A percentile compares a stretch with the other conserved stretches of the same genome.
Evolutionary conservation across 2,797 vertebrate genomes (phyloP).

Genomic region (Cyprinodon diabolis): DNA sequence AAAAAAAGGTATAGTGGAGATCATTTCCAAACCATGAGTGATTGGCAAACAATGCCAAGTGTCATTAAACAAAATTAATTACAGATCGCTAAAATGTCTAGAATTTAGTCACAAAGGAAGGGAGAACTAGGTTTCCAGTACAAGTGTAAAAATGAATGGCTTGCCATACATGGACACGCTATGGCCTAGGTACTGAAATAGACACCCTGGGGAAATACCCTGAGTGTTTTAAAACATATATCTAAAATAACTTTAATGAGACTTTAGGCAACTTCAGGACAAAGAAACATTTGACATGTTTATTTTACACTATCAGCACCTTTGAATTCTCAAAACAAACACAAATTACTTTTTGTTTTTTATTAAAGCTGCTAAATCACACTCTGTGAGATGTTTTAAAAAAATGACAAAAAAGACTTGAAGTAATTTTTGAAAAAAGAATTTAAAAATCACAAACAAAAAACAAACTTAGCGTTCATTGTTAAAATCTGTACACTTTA

Average conservation of each 20-base stretch:
- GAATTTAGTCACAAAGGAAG: not conserved
- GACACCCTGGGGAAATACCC: conserved; percentile 62
- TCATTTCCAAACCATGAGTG: too few species aligned
- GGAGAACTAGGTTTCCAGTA: not conserved
- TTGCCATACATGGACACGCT: not conserved
- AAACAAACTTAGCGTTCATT: conserved; percentile 10
- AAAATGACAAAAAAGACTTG: not conserved
- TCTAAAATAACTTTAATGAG: not conserved
- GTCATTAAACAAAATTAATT: not conserved
- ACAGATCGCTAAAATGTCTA: not conserved
- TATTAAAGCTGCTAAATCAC: not conserved
- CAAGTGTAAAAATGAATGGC: not conserved
- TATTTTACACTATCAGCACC: not conserved
- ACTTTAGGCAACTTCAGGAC: conserved; percentile 5
- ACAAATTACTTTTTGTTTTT: not conserved
- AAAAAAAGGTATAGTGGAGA: too few species aligned
- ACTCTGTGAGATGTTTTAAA: not conserved
- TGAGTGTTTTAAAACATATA: conserved; percentile 18
- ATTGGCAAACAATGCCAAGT: not conserved
- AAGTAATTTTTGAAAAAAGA: conserved; percentile 44
- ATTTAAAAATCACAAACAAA: conserved; percentile 14
- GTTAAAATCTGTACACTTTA: conserved; percentile 18
- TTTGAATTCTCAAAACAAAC: not conserved
- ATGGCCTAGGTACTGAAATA: conserved; percentile 58
- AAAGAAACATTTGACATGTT: not conserved